Conservation (phyloP, 2,888 invertebrate genomes). For the Drosophila fulvimacula region DNA sequence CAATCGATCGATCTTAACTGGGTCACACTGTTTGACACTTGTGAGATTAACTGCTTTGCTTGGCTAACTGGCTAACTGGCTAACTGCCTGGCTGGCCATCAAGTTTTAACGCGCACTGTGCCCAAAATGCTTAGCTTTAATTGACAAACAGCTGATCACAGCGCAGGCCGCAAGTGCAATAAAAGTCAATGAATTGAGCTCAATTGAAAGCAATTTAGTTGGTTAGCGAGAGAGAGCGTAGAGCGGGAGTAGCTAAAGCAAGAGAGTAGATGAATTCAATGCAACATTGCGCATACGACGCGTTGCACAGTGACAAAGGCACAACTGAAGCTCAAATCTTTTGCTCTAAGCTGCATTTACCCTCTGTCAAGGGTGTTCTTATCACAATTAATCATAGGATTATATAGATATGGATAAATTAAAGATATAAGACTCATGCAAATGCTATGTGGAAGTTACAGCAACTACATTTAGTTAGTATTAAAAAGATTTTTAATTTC, state of each 20-base stretch:
- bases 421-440: not conserved
- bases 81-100: slow-evolving; percentile 21
- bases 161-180: slow-evolving; percentile 73
- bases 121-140: slow-evolving; percentile 14
- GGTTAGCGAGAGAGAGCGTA: not conserved
- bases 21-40: slow-evolving; percentile 47
- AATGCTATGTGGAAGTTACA: not conserved
- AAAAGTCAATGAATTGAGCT: slow-evolving; percentile 74
- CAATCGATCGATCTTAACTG: slow-evolving; percentile 41
- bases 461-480: not conserved
- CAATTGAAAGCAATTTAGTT: slow-evolving; percentile 79
- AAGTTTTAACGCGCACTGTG: slow-evolving; percentile 43
- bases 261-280: slow-evolving; percentile 22
- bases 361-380: slow-evolving; percentile 22
- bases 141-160: slow-evolving; percentile 47
- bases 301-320: slow-evolving; percentile 25
- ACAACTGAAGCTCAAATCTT: not conserved
- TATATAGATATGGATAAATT: not conserved
- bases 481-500: not conserved
- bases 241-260: not conserved
- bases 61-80: not conserved
- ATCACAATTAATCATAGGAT: not conserved
- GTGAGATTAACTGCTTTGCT: slow-evolving; percentile 20
- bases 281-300: slow-evolving; percentile 41
- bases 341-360: slow-evolving; percentile 8